Base-by-base conservation (phyloP, 1,140 invertebrate species). In the Anastrepha ludens region DNA sequence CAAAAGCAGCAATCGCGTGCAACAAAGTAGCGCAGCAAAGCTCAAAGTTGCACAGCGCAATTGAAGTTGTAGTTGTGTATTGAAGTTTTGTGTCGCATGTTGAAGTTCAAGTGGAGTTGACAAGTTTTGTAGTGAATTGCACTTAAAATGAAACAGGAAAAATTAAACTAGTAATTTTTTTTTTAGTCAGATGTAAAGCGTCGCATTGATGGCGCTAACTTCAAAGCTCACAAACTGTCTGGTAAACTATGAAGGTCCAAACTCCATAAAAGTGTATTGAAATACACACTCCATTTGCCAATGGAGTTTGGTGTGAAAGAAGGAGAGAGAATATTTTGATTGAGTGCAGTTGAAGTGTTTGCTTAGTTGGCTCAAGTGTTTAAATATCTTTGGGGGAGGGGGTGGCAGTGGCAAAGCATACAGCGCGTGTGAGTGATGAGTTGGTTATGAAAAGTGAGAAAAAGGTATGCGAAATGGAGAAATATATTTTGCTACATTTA, bases 41-140 rank as follows among this genome's bases (percentile, higher is more conserved):
- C 17, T 81, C 74, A 29, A 11, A 81, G 47, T 55, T 81, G 74
- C 74, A 58, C 44, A 74, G 3, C 17, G 70, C 70, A 47, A 3
- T 74, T 74, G 70, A 74, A 81, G 47, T 81, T 81, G 70, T 50
- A 44, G 44, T 55, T 81, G 11, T 3, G 29, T 81, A 81, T 81
- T 81, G 44, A 81, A 81, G 47, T 81, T 81, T 41, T 81, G 47
- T 81, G 47, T 81, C 74, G 74, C 55, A 47, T 20, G 47, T 29
- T 81, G 74, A 81, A 81, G 74, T 55, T 81, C 74, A 81, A 81
- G 74, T 81, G 74, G 74, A 29, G 47, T 81, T 81, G 47, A 81
- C 15, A 81, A 81, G 74, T 81, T 81, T 55, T 17, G 17, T 20
- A 20, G n/a, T 55, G 74, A 55, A 20, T 81, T 81, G 74, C 74